Evolutionary conservation across 1,140 invertebrate species (phyloP), one percentile per base, ranked within the genome.

Genomic region (Metaphire vulgaris): DNA sequence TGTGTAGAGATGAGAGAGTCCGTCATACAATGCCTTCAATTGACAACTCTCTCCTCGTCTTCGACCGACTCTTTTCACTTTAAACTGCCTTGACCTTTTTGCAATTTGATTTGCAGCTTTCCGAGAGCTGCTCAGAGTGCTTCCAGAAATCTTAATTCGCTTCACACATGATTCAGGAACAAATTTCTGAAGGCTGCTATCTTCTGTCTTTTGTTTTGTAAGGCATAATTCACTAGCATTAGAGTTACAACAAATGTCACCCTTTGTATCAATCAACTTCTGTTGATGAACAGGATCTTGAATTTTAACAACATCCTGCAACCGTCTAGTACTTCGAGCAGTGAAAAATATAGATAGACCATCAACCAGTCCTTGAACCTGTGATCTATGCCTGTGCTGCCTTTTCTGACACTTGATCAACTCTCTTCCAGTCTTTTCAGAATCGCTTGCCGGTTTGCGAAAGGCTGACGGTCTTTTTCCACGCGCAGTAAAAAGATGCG

Each of bases 1-100:
- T 64, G 91, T 90, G 82, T 92, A 95, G 79, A 93, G 90, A 83
- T 94, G 92, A 76, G 92, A 93, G 12, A 95, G 87, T 1, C 92
- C 92, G 84, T 95, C 92, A 85, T 92, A 93, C 0, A 95, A 85
- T 29, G 92, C 90, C 73, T 91, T 91, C 15, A 93, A 83, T 79
- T 92, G 91, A 2, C 90, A 89, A 79, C 88, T 87, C 31, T 89
- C 41, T 12, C 41, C 21, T 12, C 41, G 41, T 56, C 41, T 56
- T 56, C 41, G 41, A 12, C 41, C 21, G 6, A 56, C 41, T 56
- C 21, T 56, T 21, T 56, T 56, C 21, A 21, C 41, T 56, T 56
- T 56, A 21, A 56, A 56, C 41, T 56, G 41, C 41, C 41, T 6
- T 12, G 41, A 56, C 21, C 21, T 56, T 56, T 56, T 21, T 21